A percentile compares a stretch with the other conserved stretches of the same genome.
phyloP scores from a whole-genome alignment of 2,113 vertebrate species.

The Prochilodus magdalenae region DNA sequence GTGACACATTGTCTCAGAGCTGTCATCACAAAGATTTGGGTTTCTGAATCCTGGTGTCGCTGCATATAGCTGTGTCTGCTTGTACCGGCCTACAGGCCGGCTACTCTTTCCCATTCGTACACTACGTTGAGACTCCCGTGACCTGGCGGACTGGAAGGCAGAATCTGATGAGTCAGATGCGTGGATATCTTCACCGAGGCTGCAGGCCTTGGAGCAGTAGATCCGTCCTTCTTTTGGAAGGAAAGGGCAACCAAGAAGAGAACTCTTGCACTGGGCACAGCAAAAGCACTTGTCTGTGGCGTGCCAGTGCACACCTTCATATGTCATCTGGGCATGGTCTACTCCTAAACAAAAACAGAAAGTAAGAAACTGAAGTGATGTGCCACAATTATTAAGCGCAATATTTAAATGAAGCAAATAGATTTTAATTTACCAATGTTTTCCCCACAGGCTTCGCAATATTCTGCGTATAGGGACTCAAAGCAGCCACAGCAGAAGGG shows the following conservation, averaged over 20 bases:
- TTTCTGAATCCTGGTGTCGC: conserved; percentile 82
- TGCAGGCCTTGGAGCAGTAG: conserved; percentile 95
- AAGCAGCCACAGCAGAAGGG: conserved; percentile 94
- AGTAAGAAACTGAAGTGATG: not conserved
- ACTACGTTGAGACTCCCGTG: conserved; percentile 88
- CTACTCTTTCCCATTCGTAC: conserved; percentile 93
- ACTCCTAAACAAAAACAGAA: conserved; percentile 77
- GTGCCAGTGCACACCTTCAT: conserved; percentile 95
- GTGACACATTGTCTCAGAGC: conserved; percentile 85
- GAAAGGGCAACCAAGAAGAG: conserved; percentile 93
- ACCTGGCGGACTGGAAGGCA: conserved; percentile 91
- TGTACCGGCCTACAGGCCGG: conserved; percentile 85
- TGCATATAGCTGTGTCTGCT: conserved; percentile 84
- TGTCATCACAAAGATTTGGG: conserved; percentile 75
- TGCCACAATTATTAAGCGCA: not conserved
- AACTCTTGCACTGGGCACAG: conserved; percentile 92
- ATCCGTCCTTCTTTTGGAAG: conserved; percentile 93
- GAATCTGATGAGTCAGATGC: conserved; percentile 94
- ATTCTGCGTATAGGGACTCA: conserved; percentile 92
- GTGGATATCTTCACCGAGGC: conserved; percentile 89
- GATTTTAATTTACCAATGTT: conserved; percentile 85
- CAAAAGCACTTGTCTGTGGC: conserved; percentile 94
- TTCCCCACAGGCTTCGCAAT: conserved; percentile 93
- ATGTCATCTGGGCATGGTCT: conserved; percentile 97
- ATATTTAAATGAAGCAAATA: not conserved